A percentile compares a stretch with the other conserved stretches of the same genome.
Conservation (phyloP, 2,113 vertebrate genomes). For the Nibea coibor region DNA sequence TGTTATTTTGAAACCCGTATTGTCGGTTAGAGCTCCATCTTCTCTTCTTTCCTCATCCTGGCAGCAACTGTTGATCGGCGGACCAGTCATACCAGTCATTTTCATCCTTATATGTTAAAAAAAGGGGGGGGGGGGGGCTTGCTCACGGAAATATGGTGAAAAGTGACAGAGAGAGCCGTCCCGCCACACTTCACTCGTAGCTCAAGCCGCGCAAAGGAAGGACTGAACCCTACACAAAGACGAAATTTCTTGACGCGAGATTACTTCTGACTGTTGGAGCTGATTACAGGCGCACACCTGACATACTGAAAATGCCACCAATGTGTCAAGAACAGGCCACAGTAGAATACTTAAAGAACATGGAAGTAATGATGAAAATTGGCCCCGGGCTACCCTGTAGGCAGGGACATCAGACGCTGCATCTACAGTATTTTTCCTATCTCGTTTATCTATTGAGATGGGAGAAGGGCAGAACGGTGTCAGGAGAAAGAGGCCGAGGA, state of each 20-base stretch:
- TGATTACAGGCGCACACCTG: slow-evolving; percentile 45
- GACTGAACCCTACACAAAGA: neutral
- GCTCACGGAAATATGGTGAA: neutral
- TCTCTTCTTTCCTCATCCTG: neutral
- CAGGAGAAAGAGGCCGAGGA: slow-evolving; percentile 1
- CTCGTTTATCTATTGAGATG: slow-evolving; percentile 34
- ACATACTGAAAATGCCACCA: slow-evolving; percentile 44
- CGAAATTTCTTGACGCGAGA: slow-evolving; percentile 10
- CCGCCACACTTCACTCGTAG: neutral
- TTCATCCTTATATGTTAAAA: neutral
- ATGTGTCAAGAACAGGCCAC: slow-evolving; percentile 40
- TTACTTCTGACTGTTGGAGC: slow-evolving; percentile 18
- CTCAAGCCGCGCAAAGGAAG: neutral
- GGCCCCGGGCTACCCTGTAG: slow-evolving; percentile 56
- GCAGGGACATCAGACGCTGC: slow-evolving; percentile 50
- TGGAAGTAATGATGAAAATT: slow-evolving; percentile 70
- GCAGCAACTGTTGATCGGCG: neutral
- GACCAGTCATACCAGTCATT: neutral
- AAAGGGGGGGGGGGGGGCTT: neutral
- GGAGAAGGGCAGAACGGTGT: slow-evolving; percentile 38
- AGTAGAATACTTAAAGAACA: slow-evolving; percentile 50
- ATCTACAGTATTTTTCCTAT: slow-evolving; percentile 22
- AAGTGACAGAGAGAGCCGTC: neutral
- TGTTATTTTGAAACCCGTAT: neutral
- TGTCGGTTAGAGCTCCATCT: neutral